Percentiles rank a stretch among this genome's conserved stretches.
These are phyloP conservation scores for Botia kubotai DNA, from an alignment of 2,797 vertebrate species.

Conservation along the genomic window DNA sequence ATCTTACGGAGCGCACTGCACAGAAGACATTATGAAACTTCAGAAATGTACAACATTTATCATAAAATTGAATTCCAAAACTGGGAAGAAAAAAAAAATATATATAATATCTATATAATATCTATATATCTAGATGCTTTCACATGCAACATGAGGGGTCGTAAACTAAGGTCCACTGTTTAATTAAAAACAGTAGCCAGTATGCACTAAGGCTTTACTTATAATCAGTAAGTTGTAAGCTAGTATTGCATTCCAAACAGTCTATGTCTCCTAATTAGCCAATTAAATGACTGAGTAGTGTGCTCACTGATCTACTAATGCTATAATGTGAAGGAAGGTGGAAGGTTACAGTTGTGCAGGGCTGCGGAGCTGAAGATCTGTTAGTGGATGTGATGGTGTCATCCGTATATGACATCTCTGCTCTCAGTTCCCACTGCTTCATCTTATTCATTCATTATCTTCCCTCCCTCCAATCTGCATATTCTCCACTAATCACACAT, in stretches of 20 bases:
- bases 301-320: not conserved
- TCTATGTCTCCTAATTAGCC: slow-evolving; percentile 9
- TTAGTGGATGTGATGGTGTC: slow-evolving; percentile 16
- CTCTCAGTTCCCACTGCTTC: slow-evolving; percentile 33
- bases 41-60: not conserved
- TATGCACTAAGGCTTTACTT: not conserved
- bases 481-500: slow-evolving; percentile 59
- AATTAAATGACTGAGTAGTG: slow-evolving; percentile 14
- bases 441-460: slow-evolving; percentile 54
- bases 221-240: not conserved
- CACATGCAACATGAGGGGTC: not conserved
- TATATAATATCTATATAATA: no score
- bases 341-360: slow-evolving; percentile 24
- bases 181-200: not conserved
- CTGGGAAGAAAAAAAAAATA: not conserved
- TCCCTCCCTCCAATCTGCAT: slow-evolving; percentile 43
- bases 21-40: not conserved
- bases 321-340: not conserved
- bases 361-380: slow-evolving; percentile 24
- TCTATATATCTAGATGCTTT: not conserved
- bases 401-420: slow-evolving; percentile 32
- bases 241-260: slow-evolving; percentile 3
- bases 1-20: not conserved
- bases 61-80: not conserved
- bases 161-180: no score